These are phyloP conservation scores for Nasonovia ribisnigri DNA, from an alignment of 2,888 invertebrate species.

Conservation along the genomic window DNA sequence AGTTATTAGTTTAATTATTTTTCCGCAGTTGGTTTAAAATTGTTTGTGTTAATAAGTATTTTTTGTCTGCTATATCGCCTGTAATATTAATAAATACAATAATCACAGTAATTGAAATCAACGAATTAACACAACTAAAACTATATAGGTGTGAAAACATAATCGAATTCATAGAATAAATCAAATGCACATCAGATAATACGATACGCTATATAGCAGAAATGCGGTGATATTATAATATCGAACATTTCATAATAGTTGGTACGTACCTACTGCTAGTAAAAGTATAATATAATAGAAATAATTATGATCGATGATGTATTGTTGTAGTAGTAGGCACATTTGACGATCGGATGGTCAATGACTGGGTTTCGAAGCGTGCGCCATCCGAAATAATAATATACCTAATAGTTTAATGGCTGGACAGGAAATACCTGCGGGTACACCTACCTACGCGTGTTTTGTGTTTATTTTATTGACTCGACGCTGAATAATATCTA, in stretches of 20 bases:
- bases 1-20: neutral
- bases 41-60: neutral
- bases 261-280: neutral
- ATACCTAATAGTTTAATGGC: neutral
- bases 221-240: too few relatives aligned
- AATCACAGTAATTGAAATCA: neutral
- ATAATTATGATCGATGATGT: neutral
- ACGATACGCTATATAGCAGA: too few relatives aligned
- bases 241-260: neutral
- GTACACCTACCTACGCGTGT: neutral
- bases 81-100: neutral
- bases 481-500: neutral
- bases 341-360: neutral
- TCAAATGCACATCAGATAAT: neutral
- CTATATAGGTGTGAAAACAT: neutral
- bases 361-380: neutral
- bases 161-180: neutral
- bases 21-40: neutral
- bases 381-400: neutral
- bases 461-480: neutral
- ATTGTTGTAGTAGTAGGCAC: neutral
- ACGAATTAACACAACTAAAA: neutral
- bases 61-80: neutral
- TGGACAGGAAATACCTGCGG: neutral
- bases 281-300: too few relatives aligned